These are phyloP conservation scores for Thalpophila matura DNA, from an alignment of 2,888 invertebrate species.

Conservation along the genomic window DNA sequence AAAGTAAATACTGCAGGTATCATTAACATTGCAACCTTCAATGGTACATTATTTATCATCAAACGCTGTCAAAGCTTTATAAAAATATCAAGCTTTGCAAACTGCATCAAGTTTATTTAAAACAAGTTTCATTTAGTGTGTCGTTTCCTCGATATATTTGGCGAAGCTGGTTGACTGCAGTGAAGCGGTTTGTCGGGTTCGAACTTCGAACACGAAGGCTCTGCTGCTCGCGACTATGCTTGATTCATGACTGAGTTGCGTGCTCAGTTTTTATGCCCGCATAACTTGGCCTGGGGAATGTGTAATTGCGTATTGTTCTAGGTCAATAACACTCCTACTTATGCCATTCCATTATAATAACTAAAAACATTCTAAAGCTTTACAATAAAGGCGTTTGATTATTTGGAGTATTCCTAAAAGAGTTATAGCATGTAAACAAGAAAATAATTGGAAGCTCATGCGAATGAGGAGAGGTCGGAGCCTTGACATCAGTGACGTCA, in stretches of 20 bases:
- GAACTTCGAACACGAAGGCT: conserved; percentile 26
- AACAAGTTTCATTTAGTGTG: conserved; percentile 5
- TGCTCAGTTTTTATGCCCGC: conserved; percentile 50
- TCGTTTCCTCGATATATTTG: conserved; percentile 18
- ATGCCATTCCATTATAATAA: conserved; percentile 32
- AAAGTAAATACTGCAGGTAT: too few relatives aligned
- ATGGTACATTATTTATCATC: too few relatives aligned
- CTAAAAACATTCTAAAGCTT: too few relatives aligned
- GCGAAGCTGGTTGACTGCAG: conserved; percentile 1
- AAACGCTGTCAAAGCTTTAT: background rate
- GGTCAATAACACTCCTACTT: conserved; percentile 56
- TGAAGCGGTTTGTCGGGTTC: conserved; percentile 8
- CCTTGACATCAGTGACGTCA: conserved; percentile 51
- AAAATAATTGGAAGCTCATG: conserved; percentile 21
- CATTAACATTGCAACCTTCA: too few relatives aligned
- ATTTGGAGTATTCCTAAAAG: too few relatives aligned
- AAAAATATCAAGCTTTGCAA: conserved; percentile 1
- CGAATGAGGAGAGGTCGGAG: conserved; percentile 27
- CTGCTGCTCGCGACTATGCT: conserved; percentile 26
- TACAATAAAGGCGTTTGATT: too few relatives aligned
- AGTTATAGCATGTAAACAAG: conserved; percentile 30
- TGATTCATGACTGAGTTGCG: conserved; percentile 56
- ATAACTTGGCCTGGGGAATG: conserved; percentile 54
- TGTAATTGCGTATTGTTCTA: conserved; percentile 64
- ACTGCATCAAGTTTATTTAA: too few relatives aligned